Conservation (phyloP, 2,113 vertebrate genomes). For the Uria aalge region DNA sequence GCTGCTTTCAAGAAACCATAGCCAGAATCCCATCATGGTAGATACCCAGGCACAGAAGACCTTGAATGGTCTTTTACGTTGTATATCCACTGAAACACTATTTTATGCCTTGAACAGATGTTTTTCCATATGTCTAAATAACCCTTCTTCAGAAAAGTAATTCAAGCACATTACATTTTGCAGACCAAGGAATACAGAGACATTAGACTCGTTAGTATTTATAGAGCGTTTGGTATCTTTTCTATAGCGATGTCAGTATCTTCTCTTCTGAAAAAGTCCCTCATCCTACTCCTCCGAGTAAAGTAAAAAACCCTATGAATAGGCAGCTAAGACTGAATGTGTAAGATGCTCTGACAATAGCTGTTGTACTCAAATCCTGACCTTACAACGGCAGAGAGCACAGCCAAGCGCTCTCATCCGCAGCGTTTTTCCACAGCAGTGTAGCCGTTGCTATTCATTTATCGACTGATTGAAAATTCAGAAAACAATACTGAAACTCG, state of each 20-base stretch:
- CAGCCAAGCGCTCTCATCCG: background rate
- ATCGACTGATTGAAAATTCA: background rate
- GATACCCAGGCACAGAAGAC: background rate
- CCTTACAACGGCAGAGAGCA: background rate
- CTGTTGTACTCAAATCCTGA: background rate
- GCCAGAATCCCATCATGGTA: background rate
- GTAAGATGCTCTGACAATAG: background rate
- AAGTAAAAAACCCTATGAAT: background rate
- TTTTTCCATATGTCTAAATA: slow-evolving; percentile 49
- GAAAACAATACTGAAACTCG: background rate
- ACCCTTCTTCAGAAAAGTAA: slow-evolving; percentile 32
- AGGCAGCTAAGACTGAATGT: background rate
- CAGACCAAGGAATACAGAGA: background rate
- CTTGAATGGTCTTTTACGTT: background rate
- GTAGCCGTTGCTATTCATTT: background rate
- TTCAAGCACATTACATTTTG: background rate
- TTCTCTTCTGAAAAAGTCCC: background rate
- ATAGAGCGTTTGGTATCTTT: background rate
- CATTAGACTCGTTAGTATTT: background rate
- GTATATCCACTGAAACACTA: background rate
- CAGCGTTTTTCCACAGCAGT: background rate
- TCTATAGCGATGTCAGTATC: background rate
- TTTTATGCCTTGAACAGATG: slow-evolving; percentile 38
- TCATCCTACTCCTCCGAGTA: background rate
- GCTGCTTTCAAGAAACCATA: background rate